Evolutionary conservation across 2,113 vertebrate species (phyloP), one percentile per base, ranked within the genome.

Genomic region (Syrmaticus mikado): DNA sequence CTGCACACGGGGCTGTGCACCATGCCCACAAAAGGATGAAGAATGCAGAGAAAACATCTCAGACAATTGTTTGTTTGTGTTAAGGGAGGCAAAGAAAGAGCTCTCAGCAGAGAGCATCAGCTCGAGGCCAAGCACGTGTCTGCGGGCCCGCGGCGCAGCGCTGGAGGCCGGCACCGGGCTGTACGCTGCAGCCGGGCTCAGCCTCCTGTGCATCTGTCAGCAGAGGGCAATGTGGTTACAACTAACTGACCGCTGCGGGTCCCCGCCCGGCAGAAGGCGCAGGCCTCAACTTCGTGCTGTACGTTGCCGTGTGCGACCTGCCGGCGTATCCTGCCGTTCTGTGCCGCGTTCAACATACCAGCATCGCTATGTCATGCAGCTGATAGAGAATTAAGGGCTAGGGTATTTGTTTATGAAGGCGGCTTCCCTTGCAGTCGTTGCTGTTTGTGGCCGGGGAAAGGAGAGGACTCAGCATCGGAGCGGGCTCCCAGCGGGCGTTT

Each of bases 161-260:
- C 46, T 75, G 64, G 81, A 68, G 72, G 34, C 32, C 24, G 6
- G 24, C 24, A 25, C 24, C 48, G 24, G 48, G 48, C 12, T 8
- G 48, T 4, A 24, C 48, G 48, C 12, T 6, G 24, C 11, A 25
- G 6, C 48, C 7, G 82, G 85, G 71, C 80, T 68, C 76, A 68
- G 87, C 40, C 87, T 80, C 94, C 34, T 82, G 84, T 81, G 43
- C 53, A 10, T 86, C 64, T 86, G 93, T 95, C 96, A 93, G 95
- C 70, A 97, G 96, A 94, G 97, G 96, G 97, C 95, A 97, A 93
- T 92, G 91, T 94, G 91, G 87, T 58, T 94, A 92, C 95, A 93
- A 95, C 74, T 48, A 92, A 92, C 30, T 48, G 79, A 74, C 82
- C 5, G 8, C 27, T 78, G 41, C 91, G 62, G 48, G 76, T 90